Evolutionary conservation across 2,797 vertebrate genomes (phyloP).

Genomic region (Enteromius viviparus): DNA sequence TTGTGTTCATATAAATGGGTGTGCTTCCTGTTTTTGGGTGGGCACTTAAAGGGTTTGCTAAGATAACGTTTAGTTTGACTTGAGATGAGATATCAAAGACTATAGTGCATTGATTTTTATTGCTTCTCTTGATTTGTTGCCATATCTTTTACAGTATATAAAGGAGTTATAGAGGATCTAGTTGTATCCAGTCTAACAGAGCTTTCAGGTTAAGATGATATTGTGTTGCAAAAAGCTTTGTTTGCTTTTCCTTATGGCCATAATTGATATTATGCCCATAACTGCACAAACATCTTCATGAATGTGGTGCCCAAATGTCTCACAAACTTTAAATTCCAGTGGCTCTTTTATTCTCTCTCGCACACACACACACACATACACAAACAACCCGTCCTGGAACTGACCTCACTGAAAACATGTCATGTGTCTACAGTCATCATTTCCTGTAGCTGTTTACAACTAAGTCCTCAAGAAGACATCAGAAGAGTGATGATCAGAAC

Average conservation of each 20-base stretch:
- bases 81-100: neutral
- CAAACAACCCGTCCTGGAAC: constrained; percentile 39
- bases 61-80: constrained; percentile 20
- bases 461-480: constrained; percentile 45
- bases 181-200: neutral
- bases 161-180: neutral
- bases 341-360: neutral
- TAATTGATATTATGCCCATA: constrained; percentile 1
- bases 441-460: constrained; percentile 75
- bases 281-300: constrained; percentile 25
- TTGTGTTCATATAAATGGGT: constrained; percentile 32
- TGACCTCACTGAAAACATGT: constrained; percentile 37
- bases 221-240: neutral
- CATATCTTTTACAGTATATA: neutral
- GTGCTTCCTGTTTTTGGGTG: constrained; percentile 47
- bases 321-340: constrained; percentile 37
- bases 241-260: neutral
- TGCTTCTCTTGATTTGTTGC: neutral
- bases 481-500: constrained; percentile 23
- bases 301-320: constrained; percentile 48
- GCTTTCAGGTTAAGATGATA: neutral
- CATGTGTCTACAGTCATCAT: constrained; percentile 58
- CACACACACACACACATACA: constrained; percentile 13
- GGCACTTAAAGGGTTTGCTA: neutral
- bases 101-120: neutral